phyloP scores from a whole-genome alignment of 2,113 vertebrate species.

The Dicaeum eximium region DNA sequence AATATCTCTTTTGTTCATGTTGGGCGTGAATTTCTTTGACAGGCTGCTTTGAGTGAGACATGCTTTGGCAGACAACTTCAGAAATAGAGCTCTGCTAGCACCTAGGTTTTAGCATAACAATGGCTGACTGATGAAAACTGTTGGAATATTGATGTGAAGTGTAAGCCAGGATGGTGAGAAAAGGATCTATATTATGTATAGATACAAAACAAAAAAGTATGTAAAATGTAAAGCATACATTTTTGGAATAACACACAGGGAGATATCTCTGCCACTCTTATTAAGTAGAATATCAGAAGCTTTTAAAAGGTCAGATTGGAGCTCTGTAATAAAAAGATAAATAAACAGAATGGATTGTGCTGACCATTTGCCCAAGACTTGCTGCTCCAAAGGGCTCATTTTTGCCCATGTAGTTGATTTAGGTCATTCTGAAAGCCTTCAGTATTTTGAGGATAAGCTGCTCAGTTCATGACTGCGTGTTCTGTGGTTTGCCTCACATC shows the following conservation, averaged over 20 bases:
- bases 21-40: not conserved
- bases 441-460: not conserved
- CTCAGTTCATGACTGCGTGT: not conserved
- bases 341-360: not conserved
- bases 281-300: not conserved
- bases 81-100: not conserved
- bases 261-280: accelerated
- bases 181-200: not conserved
- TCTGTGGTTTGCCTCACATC: not conserved
- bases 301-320: not conserved
- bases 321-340: not conserved
- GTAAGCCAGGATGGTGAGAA: not conserved
- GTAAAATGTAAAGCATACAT: not conserved
- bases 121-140: not conserved
- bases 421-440: not conserved
- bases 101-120: not conserved
- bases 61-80: not conserved
- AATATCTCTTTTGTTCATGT: not conserved
- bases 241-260: not conserved
- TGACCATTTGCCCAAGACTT: not conserved
- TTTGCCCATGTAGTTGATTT: not conserved
- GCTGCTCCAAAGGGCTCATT: not conserved
- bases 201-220: not conserved
- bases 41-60: not conserved
- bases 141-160: not conserved